Conservation (phyloP, 2,113 vertebrate species). For the Lichenostomus cassidix region DNA sequence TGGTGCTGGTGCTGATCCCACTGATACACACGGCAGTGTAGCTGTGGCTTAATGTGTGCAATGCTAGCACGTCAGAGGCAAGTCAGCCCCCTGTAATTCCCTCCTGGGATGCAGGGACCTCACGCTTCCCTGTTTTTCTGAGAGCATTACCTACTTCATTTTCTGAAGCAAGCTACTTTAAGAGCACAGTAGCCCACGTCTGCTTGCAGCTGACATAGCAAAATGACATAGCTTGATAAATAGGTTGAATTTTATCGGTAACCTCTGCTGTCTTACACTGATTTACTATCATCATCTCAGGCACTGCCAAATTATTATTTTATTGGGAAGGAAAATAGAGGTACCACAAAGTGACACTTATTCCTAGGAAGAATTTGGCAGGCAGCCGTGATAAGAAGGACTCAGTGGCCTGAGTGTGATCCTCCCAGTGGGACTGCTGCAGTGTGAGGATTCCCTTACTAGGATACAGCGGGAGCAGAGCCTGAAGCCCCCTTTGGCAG, state of each 20-base stretch:
- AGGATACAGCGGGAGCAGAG: background rate
- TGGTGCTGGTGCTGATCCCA: background rate
- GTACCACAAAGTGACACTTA: constrained; percentile 69
- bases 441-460: constrained; percentile 66
- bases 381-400: constrained; percentile 60
- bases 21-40: background rate
- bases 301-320: constrained; percentile 73
- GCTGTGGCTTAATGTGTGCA: background rate
- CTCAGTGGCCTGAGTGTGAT: constrained; percentile 42
- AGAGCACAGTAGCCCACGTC: constrained; percentile 44
- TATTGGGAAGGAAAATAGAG: constrained; percentile 71
- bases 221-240: constrained; percentile 58
- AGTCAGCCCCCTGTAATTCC: background rate
- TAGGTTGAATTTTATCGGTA: constrained; percentile 51
- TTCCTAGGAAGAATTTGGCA: constrained; percentile 66
- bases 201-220: constrained; percentile 9
- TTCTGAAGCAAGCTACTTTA: constrained; percentile 9
- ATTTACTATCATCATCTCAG: constrained; percentile 71
- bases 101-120: background rate
- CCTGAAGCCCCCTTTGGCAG: constrained; percentile 10
- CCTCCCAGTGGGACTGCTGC: constrained; percentile 68
- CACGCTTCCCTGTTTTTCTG: background rate
- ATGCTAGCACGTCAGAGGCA: background rate
- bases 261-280: constrained; percentile 65
- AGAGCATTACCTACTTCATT: background rate